Evolutionary conservation across 2,113 vertebrate genomes (phyloP).

Genomic region (Chlorodrepanis virens): DNA sequence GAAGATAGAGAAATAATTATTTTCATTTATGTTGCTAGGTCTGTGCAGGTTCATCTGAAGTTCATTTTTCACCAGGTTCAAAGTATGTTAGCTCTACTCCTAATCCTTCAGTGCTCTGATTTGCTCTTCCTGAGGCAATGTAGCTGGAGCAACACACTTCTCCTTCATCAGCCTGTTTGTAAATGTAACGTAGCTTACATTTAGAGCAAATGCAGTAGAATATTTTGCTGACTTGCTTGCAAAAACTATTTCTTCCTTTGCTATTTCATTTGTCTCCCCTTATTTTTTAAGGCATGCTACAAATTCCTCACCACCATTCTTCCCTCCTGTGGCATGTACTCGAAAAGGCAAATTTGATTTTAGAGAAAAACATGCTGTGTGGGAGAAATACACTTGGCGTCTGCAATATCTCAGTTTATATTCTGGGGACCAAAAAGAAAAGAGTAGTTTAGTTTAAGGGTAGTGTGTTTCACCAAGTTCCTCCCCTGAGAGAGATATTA

Average conservation of each 20-base stretch:
- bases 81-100: neutral
- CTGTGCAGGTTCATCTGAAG: neutral
- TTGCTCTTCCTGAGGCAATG: rapidly evolving
- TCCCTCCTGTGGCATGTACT: neutral
- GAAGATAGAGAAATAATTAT: neutral
- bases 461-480: neutral
- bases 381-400: neutral
- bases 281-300: neutral
- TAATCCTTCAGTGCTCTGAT: neutral
- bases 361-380: neutral
- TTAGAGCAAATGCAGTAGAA: neutral
- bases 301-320: neutral
- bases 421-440: neutral
- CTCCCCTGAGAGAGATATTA: neutral
- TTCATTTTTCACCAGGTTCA: neutral
- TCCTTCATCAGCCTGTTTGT: neutral
- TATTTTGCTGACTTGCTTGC: neutral
- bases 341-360: neutral
- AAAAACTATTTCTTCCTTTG: neutral
- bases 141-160: neutral
- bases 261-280: neutral
- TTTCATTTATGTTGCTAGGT: neutral
- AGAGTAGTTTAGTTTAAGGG: neutral
- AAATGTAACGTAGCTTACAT: neutral
- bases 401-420: neutral